Conservation (phyloP, 30 jellyfish, hydroid and myxozoan genomes). For the Cassiopea xamachana region DNA sequence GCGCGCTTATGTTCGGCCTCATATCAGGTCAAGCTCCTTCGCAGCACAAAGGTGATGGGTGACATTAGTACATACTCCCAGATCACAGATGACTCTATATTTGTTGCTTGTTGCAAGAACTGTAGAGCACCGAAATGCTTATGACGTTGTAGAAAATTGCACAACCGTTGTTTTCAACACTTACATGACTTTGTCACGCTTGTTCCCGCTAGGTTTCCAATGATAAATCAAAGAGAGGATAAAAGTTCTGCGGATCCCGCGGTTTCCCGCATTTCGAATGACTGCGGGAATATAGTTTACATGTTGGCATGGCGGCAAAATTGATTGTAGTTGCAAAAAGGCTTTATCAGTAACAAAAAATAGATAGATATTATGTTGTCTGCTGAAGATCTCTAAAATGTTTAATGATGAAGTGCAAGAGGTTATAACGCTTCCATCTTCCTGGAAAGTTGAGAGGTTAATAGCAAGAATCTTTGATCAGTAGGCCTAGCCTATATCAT, state of each 20-base stretch:
- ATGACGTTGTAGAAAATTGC: no score
- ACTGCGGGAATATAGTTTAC: conserved; percentile 28
- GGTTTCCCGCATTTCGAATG: background rate
- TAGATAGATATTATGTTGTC: background rate
- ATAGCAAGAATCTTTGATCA: background rate
- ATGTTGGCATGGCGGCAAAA: conserved; percentile 75
- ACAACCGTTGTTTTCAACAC: no score
- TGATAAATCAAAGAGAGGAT: no score
- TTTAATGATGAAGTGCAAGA: conserved; percentile 66
- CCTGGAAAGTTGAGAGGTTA: conserved; percentile 73
- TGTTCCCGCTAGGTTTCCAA: no score
- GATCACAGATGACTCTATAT: no score
- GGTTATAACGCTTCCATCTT: conserved; percentile 65
- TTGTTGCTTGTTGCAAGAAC: no score
- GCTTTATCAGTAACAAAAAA: background rate
- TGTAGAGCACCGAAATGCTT: no score
- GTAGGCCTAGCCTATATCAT: no score
- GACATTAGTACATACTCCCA: no score
- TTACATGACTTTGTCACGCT: no score
- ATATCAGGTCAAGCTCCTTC: conserved; percentile 17
- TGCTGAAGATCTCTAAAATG: background rate
- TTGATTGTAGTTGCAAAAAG: background rate
- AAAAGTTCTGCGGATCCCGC: background rate
- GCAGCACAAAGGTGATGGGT: background rate
- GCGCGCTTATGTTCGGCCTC: conserved; percentile 51